Percentiles rank a stretch among this genome's conserved stretches.
These are phyloP conservation scores for Asteroscopus sphinx DNA, from an alignment of 2,888 invertebrate species.

Conservation along the genomic window DNA sequence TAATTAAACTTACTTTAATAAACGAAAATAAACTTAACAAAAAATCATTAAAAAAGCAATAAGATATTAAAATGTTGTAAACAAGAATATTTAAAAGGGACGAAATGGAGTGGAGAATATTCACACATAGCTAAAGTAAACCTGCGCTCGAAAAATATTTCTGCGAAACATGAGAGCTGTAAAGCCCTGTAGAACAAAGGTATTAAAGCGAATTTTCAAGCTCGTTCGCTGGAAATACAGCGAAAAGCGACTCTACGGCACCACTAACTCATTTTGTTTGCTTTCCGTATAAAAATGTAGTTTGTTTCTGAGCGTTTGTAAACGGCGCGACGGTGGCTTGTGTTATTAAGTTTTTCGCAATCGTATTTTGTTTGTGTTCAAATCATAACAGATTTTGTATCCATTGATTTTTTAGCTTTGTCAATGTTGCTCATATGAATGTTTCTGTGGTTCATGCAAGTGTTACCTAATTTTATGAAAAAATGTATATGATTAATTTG, in stretches of 20 bases:
- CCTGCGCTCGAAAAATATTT: conserved; percentile 76
- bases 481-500: neutral
- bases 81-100: conserved; percentile 59
- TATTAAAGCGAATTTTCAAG: conserved; percentile 88
- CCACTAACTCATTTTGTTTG: conserved; percentile 86
- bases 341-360: conserved; percentile 73
- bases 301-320: conserved; percentile 80
- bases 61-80: conserved; percentile 41
- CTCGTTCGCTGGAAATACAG: conserved; percentile 78
- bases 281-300: conserved; percentile 85
- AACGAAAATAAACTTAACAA: neutral
- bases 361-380: conserved; percentile 63
- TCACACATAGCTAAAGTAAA: conserved; percentile 74
- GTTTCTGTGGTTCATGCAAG: conserved; percentile 11
- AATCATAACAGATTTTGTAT: conserved; percentile 68
- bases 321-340: conserved; percentile 69
- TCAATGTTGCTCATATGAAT: conserved; percentile 13
- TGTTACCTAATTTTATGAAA: neutral
- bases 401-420: conserved; percentile 44
- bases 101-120: conserved; percentile 71
- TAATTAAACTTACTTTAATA: no score
- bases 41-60: neutral
- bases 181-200: conserved; percentile 87
- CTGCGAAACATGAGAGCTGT: conserved; percentile 80
- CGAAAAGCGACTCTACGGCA: conserved; percentile 81